Evolutionary conservation across 2,888 invertebrate genomes (phyloP).

Genomic region (Mechanitis mazaeus): DNA sequence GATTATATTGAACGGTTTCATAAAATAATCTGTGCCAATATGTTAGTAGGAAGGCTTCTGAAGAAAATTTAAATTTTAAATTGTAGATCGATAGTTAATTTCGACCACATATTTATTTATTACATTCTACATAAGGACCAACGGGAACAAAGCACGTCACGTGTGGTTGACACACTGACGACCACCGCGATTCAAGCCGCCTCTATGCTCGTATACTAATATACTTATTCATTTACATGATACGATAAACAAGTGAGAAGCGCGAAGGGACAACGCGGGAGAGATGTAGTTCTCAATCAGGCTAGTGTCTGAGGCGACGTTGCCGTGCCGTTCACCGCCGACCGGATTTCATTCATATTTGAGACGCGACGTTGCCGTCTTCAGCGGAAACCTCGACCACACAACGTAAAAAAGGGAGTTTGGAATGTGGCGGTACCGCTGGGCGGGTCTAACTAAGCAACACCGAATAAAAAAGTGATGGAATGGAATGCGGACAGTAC

Average conservation of each 20-base stretch:
- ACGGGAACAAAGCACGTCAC: constrained; percentile 31
- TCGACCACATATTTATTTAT: neutral
- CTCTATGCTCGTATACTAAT: constrained; percentile 27
- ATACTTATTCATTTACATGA: constrained; percentile 29
- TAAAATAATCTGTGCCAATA: no score
- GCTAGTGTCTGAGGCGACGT: constrained; percentile 71
- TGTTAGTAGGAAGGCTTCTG: no score
- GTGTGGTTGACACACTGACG: constrained; percentile 36
- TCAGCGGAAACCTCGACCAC: constrained; percentile 76
- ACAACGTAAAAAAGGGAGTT: constrained; percentile 74
- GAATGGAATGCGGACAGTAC: constrained; percentile 64
- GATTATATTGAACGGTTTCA: no score
- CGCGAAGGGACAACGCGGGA: constrained; percentile 60
- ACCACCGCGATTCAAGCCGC: constrained; percentile 42
- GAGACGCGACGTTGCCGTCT: constrained; percentile 74
- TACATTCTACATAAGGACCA: constrained; percentile 24
- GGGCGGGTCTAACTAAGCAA: constrained; percentile 56
- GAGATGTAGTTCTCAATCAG: constrained; percentile 73
- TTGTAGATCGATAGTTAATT: constrained; percentile 1
- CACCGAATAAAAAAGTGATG: constrained; percentile 65
- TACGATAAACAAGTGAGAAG: constrained; percentile 36
- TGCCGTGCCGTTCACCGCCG: constrained; percentile 66
- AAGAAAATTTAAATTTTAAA: neutral
- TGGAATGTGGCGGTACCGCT: constrained; percentile 74
- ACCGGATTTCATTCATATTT: constrained; percentile 77